Evolutionary conservation across 1,140 invertebrate species (phyloP), one percentile per base, ranked within the genome.

Genomic region (Eupristina koningsbergeri): DNA sequence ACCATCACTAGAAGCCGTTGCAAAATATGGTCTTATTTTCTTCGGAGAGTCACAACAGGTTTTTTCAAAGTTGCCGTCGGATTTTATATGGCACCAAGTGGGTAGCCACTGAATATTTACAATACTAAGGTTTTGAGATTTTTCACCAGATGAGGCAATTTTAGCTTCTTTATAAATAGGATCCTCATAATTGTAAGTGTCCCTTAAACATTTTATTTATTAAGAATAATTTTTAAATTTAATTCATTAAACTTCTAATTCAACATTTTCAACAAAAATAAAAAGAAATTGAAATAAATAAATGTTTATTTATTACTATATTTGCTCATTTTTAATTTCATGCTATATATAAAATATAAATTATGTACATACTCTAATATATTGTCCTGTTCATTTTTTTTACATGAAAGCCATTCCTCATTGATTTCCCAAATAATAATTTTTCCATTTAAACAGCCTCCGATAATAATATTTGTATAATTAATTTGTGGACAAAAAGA

Each of bases 351-450:
- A 11, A 22, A 36, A 67, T 67, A 31, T 13, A 36, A 67, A 53
- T 69, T 78, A 63, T 71, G 81, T 83, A 63, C 73, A 9, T 69
- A 81, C 79, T 41, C 2, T n/a, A 36, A 53, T 34, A 41, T 11
- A n/a, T 77, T 15, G 31, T 80, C 41, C 5, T 39, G 22, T 45
- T 19, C 47, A 67, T 19, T 47, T 81, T 85, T 5, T 76, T 92
- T 47, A 94, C 77, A 58, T 63, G 29, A 17, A 19, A 80, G 17
- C 78, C 74, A 76, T 31, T 64, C 9, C 0, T 45, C 9, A n/a
- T 92, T 93, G 31, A 96, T 90, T 88, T 96, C 95, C 96, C 96
- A 97, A 22, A 96, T 69, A 22, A 96, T 88, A 36, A 96, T 89
- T 89, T 95, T 94, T 0, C 96, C 96, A 87, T 94, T 95, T 8